These are phyloP conservation scores for Ametastegia equiseti DNA, from an alignment of 2,888 invertebrate genomes.

Conservation along the genomic window DNA sequence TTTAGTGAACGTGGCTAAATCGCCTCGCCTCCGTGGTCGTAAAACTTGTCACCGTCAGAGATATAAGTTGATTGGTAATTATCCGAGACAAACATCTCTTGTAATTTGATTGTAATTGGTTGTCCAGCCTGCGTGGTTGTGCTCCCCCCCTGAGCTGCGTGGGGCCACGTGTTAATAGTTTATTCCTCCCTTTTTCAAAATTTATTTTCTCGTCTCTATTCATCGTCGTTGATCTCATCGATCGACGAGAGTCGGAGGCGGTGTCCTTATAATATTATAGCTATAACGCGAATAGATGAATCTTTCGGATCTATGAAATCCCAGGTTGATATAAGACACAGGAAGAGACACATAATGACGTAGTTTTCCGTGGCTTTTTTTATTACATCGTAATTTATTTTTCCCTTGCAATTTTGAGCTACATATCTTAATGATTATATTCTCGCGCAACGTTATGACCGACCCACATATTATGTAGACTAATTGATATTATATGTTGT, in stretches of 20 bases:
- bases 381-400: not conserved
- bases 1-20: not conserved
- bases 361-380: not conserved
- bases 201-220: slow-evolving; percentile 18
- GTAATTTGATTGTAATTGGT: slow-evolving; percentile 44
- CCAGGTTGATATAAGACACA: not conserved
- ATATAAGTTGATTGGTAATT: slow-evolving; percentile 41
- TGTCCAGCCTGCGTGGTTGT: not conserved
- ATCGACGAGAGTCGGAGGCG: slow-evolving; percentile 6
- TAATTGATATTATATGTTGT: not conserved
- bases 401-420: no score
- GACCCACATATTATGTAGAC: slow-evolving; percentile 3
- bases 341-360: not conserved
- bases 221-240: slow-evolving; percentile 24
- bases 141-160: slow-evolving; percentile 23
- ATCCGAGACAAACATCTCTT: slow-evolving; percentile 26
- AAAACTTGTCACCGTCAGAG: slow-evolving; percentile 32
- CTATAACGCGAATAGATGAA: slow-evolving; percentile 2
- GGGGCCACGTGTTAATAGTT: not conserved
- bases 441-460: not conserved
- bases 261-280: no score
- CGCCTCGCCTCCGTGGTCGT: slow-evolving; percentile 18
- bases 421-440: not conserved
- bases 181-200: no score
- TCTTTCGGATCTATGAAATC: not conserved